Base-by-base conservation (phyloP, 2,113 vertebrate species). In the Myiagra hebetior region DNA sequence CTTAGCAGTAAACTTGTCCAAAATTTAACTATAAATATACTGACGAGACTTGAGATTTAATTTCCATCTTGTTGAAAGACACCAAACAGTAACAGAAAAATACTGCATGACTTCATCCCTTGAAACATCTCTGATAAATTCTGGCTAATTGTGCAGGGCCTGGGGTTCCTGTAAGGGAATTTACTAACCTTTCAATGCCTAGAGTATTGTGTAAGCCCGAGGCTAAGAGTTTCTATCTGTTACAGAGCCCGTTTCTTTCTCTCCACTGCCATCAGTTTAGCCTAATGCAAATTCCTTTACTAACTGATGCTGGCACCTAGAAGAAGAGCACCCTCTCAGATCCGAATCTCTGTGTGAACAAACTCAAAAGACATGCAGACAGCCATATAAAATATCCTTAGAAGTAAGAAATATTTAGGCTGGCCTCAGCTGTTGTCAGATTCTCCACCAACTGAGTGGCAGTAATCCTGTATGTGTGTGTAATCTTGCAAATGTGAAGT, bases 401-500 rank as follows among this genome's bases (percentile, higher is more conserved):
- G 26, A 16, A 81, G 31, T 35, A 76, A 80, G 68, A 88, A 74
- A 67, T 74, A 74, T 47, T 80, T 74, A 69, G 46, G 23, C 47
- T 74, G 39, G 16, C 14, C 67, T 94, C 86, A 92, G 76, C 76
- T 64, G 1, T 56, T 75, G n/a, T 83, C 47, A 87, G 78, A 60
- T 83, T 95, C 57, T 59, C 44, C 22, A 79, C 37, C 28, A 72
- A 33, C 44, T 60, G 62, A 87, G 82, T 12, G 3, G 37, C 53
- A 76, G 46, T 93, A 95, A 94, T 85, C 56, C 70, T 70, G 0
- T 60, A 33, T 53, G 37, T 62, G 53, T 53, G 46, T 87, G 53
- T 64, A 89, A 95, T 83, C 82, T 82, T 81, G 57, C 65, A 85
- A 93, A 90, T 72, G 57, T 93, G 87, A 91, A 13, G 75, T 94